These are phyloP conservation scores for Brachirus orientalis DNA, from an alignment of 2,113 vertebrate genomes.

Conservation along the genomic window DNA sequence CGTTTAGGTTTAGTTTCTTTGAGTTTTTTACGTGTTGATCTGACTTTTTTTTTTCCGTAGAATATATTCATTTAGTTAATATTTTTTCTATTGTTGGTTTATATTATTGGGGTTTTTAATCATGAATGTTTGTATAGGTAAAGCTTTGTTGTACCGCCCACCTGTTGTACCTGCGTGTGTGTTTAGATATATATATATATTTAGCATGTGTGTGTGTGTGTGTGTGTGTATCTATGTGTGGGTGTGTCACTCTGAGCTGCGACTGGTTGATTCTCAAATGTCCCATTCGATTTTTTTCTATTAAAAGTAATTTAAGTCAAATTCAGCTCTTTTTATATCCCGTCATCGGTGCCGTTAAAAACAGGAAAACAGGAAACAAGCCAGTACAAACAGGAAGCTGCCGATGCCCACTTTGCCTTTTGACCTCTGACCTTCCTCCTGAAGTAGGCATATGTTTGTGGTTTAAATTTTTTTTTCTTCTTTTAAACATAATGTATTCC, in stretches of 20 bases:
- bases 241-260: constrained; percentile 18
- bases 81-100: constrained; percentile 1
- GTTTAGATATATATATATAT: constrained; percentile 18
- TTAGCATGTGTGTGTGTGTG: neutral
- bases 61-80: neutral
- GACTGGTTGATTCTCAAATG: constrained; percentile 36
- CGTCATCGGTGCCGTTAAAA: neutral
- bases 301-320: constrained; percentile 28
- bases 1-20: constrained; percentile 7
- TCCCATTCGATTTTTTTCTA: constrained; percentile 5
- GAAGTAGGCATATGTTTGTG: neutral
- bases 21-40: neutral
- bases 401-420: constrained; percentile 36
- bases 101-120: constrained; percentile 34
- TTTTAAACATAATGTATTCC: neutral
- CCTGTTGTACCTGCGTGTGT: constrained; percentile 30
- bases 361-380: constrained; percentile 47
- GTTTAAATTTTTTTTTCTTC: neutral
- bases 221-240: constrained; percentile 6
- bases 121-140: constrained; percentile 50
- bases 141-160: constrained; percentile 1
- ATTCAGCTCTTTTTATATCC: constrained; percentile 1
- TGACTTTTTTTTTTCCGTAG: constrained; percentile 1
- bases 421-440: constrained; percentile 37
- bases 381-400: constrained; percentile 43